Evolutionary conservation across 1,140 invertebrate species (phyloP), one percentile per base, ranked within the genome.

Genomic region (Galleria mellonella): DNA sequence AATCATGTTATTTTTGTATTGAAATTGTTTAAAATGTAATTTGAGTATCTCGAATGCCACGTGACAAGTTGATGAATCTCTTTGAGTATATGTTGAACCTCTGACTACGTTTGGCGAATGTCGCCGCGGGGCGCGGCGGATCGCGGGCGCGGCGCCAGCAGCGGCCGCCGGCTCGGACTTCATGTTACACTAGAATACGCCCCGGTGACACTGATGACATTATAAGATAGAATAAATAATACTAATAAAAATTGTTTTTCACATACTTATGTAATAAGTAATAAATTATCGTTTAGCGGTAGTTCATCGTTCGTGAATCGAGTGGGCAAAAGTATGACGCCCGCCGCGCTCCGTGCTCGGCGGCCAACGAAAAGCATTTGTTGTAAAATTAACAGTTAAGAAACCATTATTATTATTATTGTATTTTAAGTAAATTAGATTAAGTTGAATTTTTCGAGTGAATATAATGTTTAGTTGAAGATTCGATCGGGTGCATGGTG

Each of bases 381-480:
- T 83, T 84, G 75, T 84, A 81, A 79, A 71, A 72, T 72, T 74
- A 58, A 75, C 76, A 71, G 58, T 76, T 82, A 82, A 84, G 75
- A 68, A 68, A 72, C 81, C 72, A 78, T 75, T 78, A 83, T 81
- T 56, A 65, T 70, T 78, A 65, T 70, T 78, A 75, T 77, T 72
- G 72, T 72, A 62, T 54, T 84, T 84, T 83, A 83, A 83, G 81
- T 74, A 66, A 73, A 69, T 72, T 83, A 84, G 78, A 76, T 83
- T 85, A 85, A 85, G 81, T 85, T 84, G 75, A 75, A 73, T 78
- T 81, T 81, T 76, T 79, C 68, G 81, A 74, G 73, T 84, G 78
- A 66, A 77, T n/a, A n/a, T 72, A 79, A 76, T 57, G 65, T 79
- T 82, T 75, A 79, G 75, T 82, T 79, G 64, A 69, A 51, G 62